Percentiles rank a stretch among this genome's conserved stretches.
Evolutionary conservation across 2,888 invertebrate genomes (phyloP).

Genomic region (Amiota minor): DNA sequence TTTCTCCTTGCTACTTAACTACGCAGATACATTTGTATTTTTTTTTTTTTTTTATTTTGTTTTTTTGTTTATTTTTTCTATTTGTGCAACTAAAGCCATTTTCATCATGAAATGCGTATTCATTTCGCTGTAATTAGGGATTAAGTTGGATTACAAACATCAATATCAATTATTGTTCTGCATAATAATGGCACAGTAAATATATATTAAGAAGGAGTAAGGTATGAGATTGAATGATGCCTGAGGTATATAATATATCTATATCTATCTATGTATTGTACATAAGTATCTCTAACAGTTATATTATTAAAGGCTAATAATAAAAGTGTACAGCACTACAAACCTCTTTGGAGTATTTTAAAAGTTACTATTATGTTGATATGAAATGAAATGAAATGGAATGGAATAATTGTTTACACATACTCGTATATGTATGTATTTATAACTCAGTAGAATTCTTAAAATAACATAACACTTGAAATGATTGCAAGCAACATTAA

Average conservation of each 20-base stretch:
- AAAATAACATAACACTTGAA: too few species aligned
- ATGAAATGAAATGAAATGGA: too few species aligned
- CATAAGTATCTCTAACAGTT: background rate
- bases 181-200: constrained; percentile 22
- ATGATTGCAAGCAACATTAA: too few species aligned
- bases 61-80: background rate
- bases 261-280: background rate
- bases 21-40: background rate
- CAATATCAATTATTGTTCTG: constrained; percentile 63
- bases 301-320: background rate
- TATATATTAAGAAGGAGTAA: background rate
- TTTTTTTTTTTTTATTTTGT: constrained; percentile 6
- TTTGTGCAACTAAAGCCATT: constrained; percentile 12
- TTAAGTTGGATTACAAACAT: constrained; percentile 65
- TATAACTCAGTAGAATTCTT: too few species aligned
- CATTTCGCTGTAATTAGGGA: constrained; percentile 67
- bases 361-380: too few species aligned
- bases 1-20: background rate
- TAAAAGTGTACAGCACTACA: too few species aligned
- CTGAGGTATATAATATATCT: background rate
- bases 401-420: too few species aligned
- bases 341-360: too few species aligned
- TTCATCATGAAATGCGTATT: constrained; percentile 43
- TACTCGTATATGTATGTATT: too few species aligned
- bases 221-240: too few species aligned